Evolutionary conservation across 2,888 invertebrate genomes (phyloP), one percentile per base, ranked within the genome.

Genomic region (Harpalus rubripes): DNA sequence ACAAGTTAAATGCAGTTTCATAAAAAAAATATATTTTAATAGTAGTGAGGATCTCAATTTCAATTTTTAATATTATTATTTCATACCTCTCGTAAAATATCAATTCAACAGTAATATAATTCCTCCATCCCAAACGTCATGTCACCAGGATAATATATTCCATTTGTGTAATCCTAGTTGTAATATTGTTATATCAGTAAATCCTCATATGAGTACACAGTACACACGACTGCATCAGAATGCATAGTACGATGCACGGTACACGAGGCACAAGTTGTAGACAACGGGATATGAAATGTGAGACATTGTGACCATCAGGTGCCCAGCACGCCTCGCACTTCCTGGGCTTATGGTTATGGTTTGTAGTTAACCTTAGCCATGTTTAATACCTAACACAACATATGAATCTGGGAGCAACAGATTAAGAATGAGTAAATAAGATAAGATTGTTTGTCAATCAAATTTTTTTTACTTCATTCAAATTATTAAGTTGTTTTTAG

Each of bases 261-360:
- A 52, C 44, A 52, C 12, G 44, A 8, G 44, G 44, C 12, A 10
- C 44, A 52, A 10, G 44, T 52, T 52, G 44, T 52, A 52, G 44
- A 52, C 44, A 52, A 52, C 44, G 44, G 44, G 44, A 52, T 52
- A 52, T 52, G 44, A 10, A 52, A 52, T 52, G 44, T 52, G 44
- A 52, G 44, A 52, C 44, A 52, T 52, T 52, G 44, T 52, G 12
- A 12, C 44, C 44, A 52, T 52, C 44, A 52, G 44, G 44, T 52
- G 44, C 10, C 44, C 10, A 52, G 44, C 44, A 52, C 44, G 44
- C 12, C 44, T 52, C 12, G 44, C 44, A 52, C 44, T 52, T 52
- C 44, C 44, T 52, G 44, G 5, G 44, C 10, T 52, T 52, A 52
- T 52, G 44, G 44, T 52, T 52, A 52, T 52, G 10, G 44, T 52